A percentile compares a stretch with the other conserved stretches of the same genome.
These are phyloP conservation scores for Catharus fuscescens DNA, from an alignment of 2,113 vertebrate genomes.

Conservation along the genomic window DNA sequence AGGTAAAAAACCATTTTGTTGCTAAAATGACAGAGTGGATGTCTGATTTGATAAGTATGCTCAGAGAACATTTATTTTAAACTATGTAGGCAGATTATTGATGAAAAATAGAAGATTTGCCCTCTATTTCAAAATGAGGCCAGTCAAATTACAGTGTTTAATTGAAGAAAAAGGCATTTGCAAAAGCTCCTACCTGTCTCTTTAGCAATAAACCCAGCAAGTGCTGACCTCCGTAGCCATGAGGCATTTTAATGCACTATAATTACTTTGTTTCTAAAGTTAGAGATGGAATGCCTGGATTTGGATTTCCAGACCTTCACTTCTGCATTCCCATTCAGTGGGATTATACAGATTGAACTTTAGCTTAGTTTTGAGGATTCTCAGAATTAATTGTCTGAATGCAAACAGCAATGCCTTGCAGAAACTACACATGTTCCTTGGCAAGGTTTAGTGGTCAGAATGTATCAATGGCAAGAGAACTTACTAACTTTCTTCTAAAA, in stretches of 20 bases:
- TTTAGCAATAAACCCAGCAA: slow-evolving; percentile 11
- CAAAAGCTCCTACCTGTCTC: not conserved
- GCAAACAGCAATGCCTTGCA: not conserved
- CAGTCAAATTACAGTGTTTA: not conserved
- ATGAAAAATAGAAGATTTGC: not conserved
- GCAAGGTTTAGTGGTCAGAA: not conserved
- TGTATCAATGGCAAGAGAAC: not conserved
- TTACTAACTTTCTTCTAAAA: not conserved
- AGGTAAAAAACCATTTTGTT: not conserved
- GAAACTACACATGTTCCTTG: not conserved
- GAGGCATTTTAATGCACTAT: not conserved
- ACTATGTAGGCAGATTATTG: not conserved
- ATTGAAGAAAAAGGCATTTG: not conserved
- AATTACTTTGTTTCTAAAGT: not conserved
- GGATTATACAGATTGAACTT: not conserved
- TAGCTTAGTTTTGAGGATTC: not conserved
- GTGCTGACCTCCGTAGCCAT: not conserved
- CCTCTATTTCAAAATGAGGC: not conserved
- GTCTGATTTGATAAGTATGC: not conserved
- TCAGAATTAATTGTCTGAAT: not conserved
- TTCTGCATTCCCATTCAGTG: not conserved
- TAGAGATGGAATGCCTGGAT: not conserved
- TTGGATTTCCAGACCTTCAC: not conserved
- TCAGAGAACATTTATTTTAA: not conserved
- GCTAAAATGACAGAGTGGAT: not conserved